Evolutionary conservation across 35 echinoderm and acorn worm species (phyloP).

Genomic region (Lytechinus variegatus): DNA sequence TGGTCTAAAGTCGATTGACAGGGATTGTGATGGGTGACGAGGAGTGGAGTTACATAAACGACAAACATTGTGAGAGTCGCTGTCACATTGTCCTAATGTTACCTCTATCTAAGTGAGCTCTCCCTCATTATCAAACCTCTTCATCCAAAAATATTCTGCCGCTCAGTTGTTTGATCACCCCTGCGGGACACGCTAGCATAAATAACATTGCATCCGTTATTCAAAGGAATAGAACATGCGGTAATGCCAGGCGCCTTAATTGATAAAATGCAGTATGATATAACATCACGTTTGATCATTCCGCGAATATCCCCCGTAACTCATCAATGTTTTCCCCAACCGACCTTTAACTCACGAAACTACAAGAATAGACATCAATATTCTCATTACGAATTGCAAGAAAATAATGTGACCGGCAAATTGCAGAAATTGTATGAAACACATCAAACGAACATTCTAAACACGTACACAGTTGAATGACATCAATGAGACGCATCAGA

Average conservation of each 20-base stretch:
- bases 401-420: not conserved
- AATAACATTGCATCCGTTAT: not conserved
- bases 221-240: not conserved
- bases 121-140: not conserved
- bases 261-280: not conserved
- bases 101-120: not conserved
- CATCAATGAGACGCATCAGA: too few relatives aligned
- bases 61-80: not conserved
- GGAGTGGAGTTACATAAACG: not conserved
- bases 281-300: not conserved
- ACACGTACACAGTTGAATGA: too few relatives aligned
- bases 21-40: not conserved
- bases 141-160: not conserved
- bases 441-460: too few relatives aligned
- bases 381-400: not conserved
- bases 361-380: not conserved
- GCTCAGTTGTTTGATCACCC: not conserved
- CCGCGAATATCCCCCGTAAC: not conserved
- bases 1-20: not conserved
- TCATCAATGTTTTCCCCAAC: not conserved
- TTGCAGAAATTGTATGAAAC: not conserved
- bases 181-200: not conserved
- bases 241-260: not conserved
- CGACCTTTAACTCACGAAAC: not conserved
- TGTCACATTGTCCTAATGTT: not conserved